A percentile compares a stretch with the other conserved stretches of the same genome.
phyloP scores from a whole-genome alignment of 2,888 invertebrate genomes.

The Heteropelma amictum region DNA sequence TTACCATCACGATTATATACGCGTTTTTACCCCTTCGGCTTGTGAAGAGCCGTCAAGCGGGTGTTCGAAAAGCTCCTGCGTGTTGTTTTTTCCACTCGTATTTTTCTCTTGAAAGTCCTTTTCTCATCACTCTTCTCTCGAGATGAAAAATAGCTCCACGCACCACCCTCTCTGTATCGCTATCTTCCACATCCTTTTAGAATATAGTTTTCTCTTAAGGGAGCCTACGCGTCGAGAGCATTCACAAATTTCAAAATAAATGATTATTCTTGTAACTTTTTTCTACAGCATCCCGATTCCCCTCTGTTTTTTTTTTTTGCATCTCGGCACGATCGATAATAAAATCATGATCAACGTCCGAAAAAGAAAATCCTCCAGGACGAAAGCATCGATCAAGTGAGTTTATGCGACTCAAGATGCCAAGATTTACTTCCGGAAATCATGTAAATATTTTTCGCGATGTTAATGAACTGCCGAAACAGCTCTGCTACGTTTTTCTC shows the following conservation, averaged over 20 bases:
- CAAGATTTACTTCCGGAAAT: no score
- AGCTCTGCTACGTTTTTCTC: no score
- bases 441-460: no score
- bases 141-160: slow-evolving; percentile 7
- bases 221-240: background rate
- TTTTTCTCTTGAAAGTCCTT: background rate
- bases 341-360: no score
- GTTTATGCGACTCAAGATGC: no score
- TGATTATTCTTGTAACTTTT: background rate
- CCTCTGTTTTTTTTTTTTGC: background rate
- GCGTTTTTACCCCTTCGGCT: background rate
- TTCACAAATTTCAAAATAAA: background rate
- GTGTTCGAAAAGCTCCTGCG: background rate
- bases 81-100: background rate
- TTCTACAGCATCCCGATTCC: background rate
- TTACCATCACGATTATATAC: background rate
- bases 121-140: background rate
- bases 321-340: background rate
- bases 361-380: no score
- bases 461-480: no score
- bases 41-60: background rate
- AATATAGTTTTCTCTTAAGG: slow-evolving; percentile 36
- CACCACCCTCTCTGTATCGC: background rate
- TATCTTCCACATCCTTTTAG: slow-evolving; percentile 1
- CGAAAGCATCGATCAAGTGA: no score